These are phyloP conservation scores for Pollenia amentaria DNA, from an alignment of 2,888 invertebrate species.

Conservation along the genomic window DNA sequence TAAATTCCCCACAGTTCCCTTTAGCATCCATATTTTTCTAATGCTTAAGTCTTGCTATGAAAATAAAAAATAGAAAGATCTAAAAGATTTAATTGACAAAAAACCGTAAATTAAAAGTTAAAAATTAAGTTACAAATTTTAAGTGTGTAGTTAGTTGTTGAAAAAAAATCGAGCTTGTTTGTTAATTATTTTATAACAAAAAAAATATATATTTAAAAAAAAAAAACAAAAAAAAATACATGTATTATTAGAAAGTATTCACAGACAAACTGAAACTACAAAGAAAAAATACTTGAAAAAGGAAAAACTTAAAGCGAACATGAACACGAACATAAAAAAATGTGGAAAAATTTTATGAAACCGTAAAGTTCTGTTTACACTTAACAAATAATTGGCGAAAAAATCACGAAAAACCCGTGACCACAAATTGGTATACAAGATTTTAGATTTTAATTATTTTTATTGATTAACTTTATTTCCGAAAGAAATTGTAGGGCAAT, in stretches of 20 bases:
- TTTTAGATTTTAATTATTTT: too few relatives aligned
- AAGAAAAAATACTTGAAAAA: slow-evolving; percentile 36
- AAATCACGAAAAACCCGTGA: too few relatives aligned
- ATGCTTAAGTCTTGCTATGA: background rate
- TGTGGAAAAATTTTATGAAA: too few relatives aligned
- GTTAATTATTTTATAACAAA: slow-evolving; percentile 74
- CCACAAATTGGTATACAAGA: too few relatives aligned
- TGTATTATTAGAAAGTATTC: slow-evolving; percentile 35
- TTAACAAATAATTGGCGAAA: too few relatives aligned
- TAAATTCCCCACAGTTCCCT: too few relatives aligned
- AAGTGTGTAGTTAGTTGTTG: slow-evolving; percentile 72
- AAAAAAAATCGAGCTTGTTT: slow-evolving; percentile 74
- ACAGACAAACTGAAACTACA: slow-evolving; percentile 4
- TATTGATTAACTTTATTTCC: too few relatives aligned
- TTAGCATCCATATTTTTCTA: background rate
- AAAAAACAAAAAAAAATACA: slow-evolving; percentile 45
- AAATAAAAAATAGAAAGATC: background rate
- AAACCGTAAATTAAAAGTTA: slow-evolving; percentile 36
- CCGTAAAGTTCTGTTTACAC: too few relatives aligned
- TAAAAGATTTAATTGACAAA: slow-evolving; percentile 1
- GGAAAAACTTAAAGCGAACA: slow-evolving; percentile 4
- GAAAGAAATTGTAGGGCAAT: too few relatives aligned
- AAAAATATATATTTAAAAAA: slow-evolving; percentile 47
- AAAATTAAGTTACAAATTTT: slow-evolving; percentile 51
- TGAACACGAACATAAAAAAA: too few relatives aligned